Percentiles rank a stretch among this genome's conserved stretches.
These are phyloP conservation scores for Chymomyza caudatula DNA, from an alignment of 2,888 invertebrate genomes.

Conservation along the genomic window DNA sequence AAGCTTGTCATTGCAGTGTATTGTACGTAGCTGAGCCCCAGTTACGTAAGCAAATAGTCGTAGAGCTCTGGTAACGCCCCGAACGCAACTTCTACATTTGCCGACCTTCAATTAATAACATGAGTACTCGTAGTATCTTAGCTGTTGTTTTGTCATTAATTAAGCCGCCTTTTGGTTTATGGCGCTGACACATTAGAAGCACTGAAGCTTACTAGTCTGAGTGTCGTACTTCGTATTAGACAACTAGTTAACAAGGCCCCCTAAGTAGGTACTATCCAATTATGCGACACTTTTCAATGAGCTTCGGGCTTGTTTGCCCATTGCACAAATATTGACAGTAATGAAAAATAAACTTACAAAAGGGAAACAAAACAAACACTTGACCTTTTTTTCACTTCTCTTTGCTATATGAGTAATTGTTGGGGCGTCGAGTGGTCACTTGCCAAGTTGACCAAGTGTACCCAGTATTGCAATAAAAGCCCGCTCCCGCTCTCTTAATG, in stretches of 20 bases:
- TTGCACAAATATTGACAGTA: constrained; percentile 32
- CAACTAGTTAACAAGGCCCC: not conserved
- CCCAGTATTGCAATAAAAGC: not conserved
- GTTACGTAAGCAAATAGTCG: no score
- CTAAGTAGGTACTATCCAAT: constrained; percentile 5
- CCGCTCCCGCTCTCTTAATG: not conserved
- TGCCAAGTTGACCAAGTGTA: not conserved
- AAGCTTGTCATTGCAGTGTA: no score
- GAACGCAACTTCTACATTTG: not conserved
- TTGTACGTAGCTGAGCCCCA: no score
- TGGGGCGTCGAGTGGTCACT: constrained; percentile 21
- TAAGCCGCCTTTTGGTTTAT: constrained; percentile 25
- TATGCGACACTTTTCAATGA: constrained; percentile 33
- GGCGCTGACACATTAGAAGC: not conserved
- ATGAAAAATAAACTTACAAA: constrained; percentile 2
- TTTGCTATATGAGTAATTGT: not conserved
- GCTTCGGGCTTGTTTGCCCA: constrained; percentile 10
- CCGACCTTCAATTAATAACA: not conserved
- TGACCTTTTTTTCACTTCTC: constrained; percentile 34
- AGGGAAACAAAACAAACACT: not conserved
- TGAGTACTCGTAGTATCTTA: constrained; percentile 10
- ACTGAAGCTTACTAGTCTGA: not conserved
- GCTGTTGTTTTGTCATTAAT: constrained; percentile 54
- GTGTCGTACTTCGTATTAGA: not conserved
- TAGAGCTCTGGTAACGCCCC: not conserved